Evolutionary conservation across 2,113 vertebrate species (phyloP), one percentile per base, ranked within the genome.

Genomic region (Phylloscopus whistleri): DNA sequence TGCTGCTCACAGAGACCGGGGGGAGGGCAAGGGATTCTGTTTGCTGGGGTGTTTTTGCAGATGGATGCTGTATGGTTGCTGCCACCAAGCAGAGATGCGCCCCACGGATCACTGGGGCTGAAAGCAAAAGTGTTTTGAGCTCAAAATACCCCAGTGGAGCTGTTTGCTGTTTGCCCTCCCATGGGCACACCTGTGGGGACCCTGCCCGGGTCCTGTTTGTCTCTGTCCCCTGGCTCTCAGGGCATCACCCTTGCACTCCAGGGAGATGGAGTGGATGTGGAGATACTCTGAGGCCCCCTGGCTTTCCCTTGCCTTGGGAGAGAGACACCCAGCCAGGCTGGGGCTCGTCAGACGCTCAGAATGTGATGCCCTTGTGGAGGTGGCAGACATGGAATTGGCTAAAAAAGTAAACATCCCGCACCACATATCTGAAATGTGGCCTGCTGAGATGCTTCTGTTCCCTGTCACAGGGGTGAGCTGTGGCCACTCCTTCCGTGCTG

Each of bases 191-290:
- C 53, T 62, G 60, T 60, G 12, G 2, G 35, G 64, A 30, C 21
- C 44, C n/a, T 27, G 70, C 33, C 64, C 0, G 3, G 33, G 23
- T 46, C 30, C 76, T 66, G 60, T 26, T 35, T 6, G 26, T 48
- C 3, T 0, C 33, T 13, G 9, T 72, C 10, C 16, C 1, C 39
- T 3, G 1, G 24, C 41, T 64, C 48, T 58, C 2, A 0, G 3
- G 3, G 19, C 41, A 12, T 41, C 1, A 1, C 53, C 0, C 0
- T 26, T 14, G 3, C 6, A 16, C 55, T 84, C 24, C 13, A 10
- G 19, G 52, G 43, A 13, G 13, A 41, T 41, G 41, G 41, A 41
- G 41, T 14, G 41, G 41, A 35, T 7, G 28, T 7, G 41, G 11
- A 51, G 52, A 16, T 17, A 26, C 4, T 16, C 44, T 23, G 3